Evolutionary conservation across 2,888 invertebrate species (phyloP).

Genomic region (Pseudolycoriella hygida): DNA sequence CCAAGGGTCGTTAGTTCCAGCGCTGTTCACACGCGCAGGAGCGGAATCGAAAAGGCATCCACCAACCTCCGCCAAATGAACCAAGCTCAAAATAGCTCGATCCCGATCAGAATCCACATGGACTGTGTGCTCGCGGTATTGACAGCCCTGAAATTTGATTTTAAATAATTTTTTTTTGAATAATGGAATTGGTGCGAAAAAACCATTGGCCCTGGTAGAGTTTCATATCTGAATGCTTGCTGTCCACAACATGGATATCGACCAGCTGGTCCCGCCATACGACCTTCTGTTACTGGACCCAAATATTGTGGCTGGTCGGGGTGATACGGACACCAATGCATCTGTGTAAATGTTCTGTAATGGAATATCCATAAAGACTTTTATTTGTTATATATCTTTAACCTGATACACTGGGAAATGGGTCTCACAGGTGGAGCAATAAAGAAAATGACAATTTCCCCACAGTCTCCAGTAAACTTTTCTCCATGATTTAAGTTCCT

Average conservation of each 20-base stretch:
- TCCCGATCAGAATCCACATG: constrained; percentile 46
- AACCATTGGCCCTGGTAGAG: constrained; percentile 26
- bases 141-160: constrained; percentile 49
- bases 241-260: constrained; percentile 79
- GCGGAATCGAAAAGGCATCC: constrained; percentile 21
- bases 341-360: constrained; percentile 26
- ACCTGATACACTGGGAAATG: constrained; percentile 55
- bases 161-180: too few species aligned
- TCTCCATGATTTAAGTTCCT: constrained; percentile 71
- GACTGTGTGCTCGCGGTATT: constrained; percentile 52
- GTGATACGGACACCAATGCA: constrained; percentile 69
- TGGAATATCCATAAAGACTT: not conserved
- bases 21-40: constrained; percentile 11
- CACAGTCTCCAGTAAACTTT: constrained; percentile 87
- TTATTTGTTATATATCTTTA: not conserved
- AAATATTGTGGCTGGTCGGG: constrained; percentile 59
- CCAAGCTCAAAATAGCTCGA: constrained; percentile 36
- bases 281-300: constrained; percentile 38
- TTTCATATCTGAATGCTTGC: constrained; percentile 43
- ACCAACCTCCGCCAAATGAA: constrained; percentile 24
- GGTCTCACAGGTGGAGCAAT: constrained; percentile 60
- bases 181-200: too few species aligned
- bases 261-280: constrained; percentile 50
- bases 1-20: constrained; percentile 14
- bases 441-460: constrained; percentile 78